A percentile compares a stretch with the other conserved stretches of the same genome.
Evolutionary conservation across 1,140 invertebrate species (phyloP).

Genomic region (Rhagoletis zephyria): DNA sequence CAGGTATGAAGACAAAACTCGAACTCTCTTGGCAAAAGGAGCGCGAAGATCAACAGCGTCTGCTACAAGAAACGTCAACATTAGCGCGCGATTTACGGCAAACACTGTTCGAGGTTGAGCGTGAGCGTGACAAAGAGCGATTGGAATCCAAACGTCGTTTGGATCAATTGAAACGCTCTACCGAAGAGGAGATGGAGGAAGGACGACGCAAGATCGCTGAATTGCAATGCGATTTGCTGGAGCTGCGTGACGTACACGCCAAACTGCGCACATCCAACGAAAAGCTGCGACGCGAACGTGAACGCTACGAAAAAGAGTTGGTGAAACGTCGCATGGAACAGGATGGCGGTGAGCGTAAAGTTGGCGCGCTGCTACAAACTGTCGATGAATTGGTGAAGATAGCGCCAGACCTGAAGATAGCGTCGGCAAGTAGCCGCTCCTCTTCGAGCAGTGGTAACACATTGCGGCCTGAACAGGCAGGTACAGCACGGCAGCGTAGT

Average conservation of each 20-base stretch:
- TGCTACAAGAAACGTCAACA: constrained; percentile 91
- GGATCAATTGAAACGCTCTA: constrained; percentile 86
- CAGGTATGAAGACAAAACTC: constrained; percentile 88
- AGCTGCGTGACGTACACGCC: constrained; percentile 90
- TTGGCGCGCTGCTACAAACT: constrained; percentile 79
- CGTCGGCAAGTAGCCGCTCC: constrained; percentile 59
- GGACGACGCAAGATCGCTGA: constrained; percentile 86
- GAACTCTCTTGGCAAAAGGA: constrained; percentile 97
- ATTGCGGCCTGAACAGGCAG: constrained; percentile 67
- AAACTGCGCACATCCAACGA: constrained; percentile 93
- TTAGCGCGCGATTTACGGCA: constrained; percentile 90
- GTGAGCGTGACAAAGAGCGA: constrained; percentile 90
- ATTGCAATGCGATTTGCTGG: constrained; percentile 89
- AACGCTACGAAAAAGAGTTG: constrained; percentile 86
- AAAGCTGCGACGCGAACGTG: constrained; percentile 88
- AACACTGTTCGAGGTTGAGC: constrained; percentile 89
- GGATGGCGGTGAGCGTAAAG: constrained; percentile 71
- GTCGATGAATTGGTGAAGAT: constrained; percentile 84
- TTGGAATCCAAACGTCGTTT: constrained; percentile 87
- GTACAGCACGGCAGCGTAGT: constrained; percentile 63
- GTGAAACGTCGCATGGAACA: constrained; percentile 78
- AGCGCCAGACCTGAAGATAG: constrained; percentile 78
- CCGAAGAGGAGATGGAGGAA: constrained; percentile 91
- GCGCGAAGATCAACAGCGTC: constrained; percentile 89
- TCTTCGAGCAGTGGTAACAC: constrained; percentile 60